Evolutionary conservation across 2,888 invertebrate species (phyloP).

Genomic region (Caenorhabditis auriculariae): DNA sequence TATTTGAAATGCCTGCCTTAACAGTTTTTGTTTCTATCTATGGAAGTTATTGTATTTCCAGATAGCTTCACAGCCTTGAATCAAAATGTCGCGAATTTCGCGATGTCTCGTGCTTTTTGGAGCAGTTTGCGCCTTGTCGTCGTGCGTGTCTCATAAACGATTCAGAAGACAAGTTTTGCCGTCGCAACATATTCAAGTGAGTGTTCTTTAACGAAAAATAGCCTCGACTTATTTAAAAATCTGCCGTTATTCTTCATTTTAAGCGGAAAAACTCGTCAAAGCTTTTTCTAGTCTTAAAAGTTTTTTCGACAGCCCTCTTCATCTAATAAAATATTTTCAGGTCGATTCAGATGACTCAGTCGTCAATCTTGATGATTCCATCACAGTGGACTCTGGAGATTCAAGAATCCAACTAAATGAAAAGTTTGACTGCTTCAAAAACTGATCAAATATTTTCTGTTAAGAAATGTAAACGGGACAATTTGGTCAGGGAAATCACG

Average conservation of each 20-base stretch:
- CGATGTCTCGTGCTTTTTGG: too few relatives aligned
- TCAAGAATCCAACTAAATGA: constrained; percentile 5
- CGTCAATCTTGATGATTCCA: constrained; percentile 3
- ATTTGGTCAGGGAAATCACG: constrained; percentile 29
- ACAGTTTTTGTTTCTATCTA: too few relatives aligned
- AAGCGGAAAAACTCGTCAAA: constrained; percentile 1
- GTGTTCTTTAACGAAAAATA: neutral
- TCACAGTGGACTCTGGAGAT: constrained; percentile 16
- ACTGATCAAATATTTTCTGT: constrained; percentile 1
- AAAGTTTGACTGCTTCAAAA: constrained; percentile 1
- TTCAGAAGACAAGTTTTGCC: constrained; percentile 23
- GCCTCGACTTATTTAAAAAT: neutral
- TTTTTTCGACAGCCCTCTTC: too few relatives aligned
- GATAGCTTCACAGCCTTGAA: too few relatives aligned
- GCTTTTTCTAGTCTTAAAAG: too few relatives aligned
- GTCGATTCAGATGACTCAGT: constrained; percentile 7
- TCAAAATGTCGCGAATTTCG: too few relatives aligned
- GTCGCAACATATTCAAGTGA: constrained; percentile 33
- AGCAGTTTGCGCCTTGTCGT: too few relatives aligned
- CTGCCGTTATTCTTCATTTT: neutral
- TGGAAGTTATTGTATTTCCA: too few relatives aligned
- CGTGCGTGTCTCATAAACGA: too few relatives aligned
- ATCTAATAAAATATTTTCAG: constrained; percentile 2
- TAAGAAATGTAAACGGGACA: constrained; percentile 24
- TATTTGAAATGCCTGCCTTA: too few relatives aligned